Conservation (phyloP, 2,113 vertebrate genomes). For the Hepsetus odoe region DNA sequence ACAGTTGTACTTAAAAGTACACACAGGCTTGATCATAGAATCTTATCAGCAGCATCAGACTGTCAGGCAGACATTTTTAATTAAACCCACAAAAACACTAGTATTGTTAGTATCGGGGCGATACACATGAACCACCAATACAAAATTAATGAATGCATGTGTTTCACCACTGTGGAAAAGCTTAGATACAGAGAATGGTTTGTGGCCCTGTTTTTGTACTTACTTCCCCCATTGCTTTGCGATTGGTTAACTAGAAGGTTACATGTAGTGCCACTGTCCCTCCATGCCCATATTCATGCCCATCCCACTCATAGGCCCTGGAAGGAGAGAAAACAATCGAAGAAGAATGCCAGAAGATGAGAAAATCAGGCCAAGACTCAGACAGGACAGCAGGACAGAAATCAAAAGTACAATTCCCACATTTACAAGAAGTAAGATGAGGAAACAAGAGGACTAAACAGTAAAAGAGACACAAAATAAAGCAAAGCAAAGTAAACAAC, state of each 20-base stretch:
- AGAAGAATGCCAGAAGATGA: conserved; percentile 83
- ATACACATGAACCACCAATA: conserved; percentile 82
- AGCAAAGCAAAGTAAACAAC: conserved; percentile 78
- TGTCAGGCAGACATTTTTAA: neutral
- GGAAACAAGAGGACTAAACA: conserved; percentile 80
- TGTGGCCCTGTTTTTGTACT: conserved; percentile 80
- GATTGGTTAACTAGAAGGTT: conserved; percentile 94
- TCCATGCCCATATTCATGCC: conserved; percentile 99
- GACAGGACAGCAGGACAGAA: conserved; percentile 30
- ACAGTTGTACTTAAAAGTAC: conserved; percentile 2
- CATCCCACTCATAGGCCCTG: conserved; percentile 99
- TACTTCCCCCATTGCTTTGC: conserved; percentile 97
- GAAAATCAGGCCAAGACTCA: conserved; percentile 65
- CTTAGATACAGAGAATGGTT: conserved; percentile 65
- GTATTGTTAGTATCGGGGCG: conserved; percentile 49
- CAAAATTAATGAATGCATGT: conserved; percentile 75
- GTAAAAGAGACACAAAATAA: conserved; percentile 83
- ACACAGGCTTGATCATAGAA: conserved; percentile 13
- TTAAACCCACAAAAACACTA: neutral
- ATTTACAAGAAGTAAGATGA: conserved; percentile 14
- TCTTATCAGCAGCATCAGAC: conserved; percentile 1
- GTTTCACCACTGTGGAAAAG: neutral
- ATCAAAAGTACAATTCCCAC: conserved; percentile 38
- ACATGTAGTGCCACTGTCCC: conserved; percentile 99
- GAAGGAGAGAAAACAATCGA: conserved; percentile 87